Base-by-base conservation (phyloP, 1,140 invertebrate species). In the Heliothis subflexa region DNA sequence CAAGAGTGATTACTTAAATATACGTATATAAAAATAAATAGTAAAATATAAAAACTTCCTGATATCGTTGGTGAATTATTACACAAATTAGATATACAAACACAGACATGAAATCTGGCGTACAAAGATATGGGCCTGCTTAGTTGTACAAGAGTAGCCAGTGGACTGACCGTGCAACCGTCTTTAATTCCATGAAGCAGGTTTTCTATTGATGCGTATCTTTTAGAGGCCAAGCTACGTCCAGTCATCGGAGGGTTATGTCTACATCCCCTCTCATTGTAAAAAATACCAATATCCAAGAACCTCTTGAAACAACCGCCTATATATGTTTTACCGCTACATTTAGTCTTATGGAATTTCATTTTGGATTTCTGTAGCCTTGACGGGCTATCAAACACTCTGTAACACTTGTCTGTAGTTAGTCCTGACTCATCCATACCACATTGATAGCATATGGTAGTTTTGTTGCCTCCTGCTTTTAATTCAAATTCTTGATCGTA, bases 41-140 rank as follows among this genome's bases (percentile, higher is more conserved):
- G 57, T 54, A 64, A 45, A 52, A 74, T 4, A 45, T 16, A 49
- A 59, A 16, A 45, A 21, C 16, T 74, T 21, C 54, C 33, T 61
- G 28, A 45, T 74, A 61, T 14, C 33, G 25, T 45, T 47, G 54
- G 49, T 49, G 73, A 18, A 33, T 57, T 64, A 59, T 81, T 81
- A 33, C 79, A 81, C 9, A 73, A 77, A 16, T 33, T 66, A 33
- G 57, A 49, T 12, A 54, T 59, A 49, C 79, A 81, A 66, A 75
- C 73, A 62, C 73, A 75, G 5, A 75, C 73, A 64, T 75, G 45
- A 21, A 75, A 75, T 25, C 73, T 62, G 1, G 57, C 13, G 16
- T n/a, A 75, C 14, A 75, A 12, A 14, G 59, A 75, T 52, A 64
- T 18, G 33, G 45, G 2, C n/a, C 47, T 62, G 11, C 21, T 64